Evolutionary conservation across 2,113 vertebrate genomes (phyloP), one percentile per base, ranked within the genome.

Genomic region (Pygoscelis antarcticus): DNA sequence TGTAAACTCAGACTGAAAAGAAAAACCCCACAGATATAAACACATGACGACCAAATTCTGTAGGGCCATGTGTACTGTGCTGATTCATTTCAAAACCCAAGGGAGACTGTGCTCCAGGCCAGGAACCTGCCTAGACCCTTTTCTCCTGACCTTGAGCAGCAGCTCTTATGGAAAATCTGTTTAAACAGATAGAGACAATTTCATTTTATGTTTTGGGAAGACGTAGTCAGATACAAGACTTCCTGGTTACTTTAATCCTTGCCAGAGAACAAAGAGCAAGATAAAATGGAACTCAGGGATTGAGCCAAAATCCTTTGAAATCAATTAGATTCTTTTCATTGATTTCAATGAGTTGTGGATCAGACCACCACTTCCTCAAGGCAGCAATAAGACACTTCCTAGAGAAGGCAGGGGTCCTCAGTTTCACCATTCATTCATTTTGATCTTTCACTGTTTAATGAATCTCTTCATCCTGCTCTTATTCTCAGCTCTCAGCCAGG

Each of bases 331-430:
- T 71, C 86, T 93, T 95, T 97, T 87, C 95, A 93, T 51, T 96
- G 95, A 83, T 97, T 96, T 97, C 95, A 85, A 49, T 87, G 87
- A 82, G 49, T 89, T 91, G 89, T 96, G 97, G 86, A 94, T 96
- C 95, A 97, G 93, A 96, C 81, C 74, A 82, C 74, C 36, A 92
- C 55, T 93, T 97, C 93, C 94, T 94, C 88, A 94, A 95, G 90
- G 58, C 92, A 93, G 93, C 79, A 97, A 87, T 61, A 94, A 94
- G 69, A 81, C 61, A 88, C 90, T 97, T 97, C 44, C 95, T 92
- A 93, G 71, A 91, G 44, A 83, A 93, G 81, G 93, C 70, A 96
- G 90, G 77, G 69, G 91, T 97, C 72, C 90, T 92, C 70, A 87
- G 60, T 88, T 96, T 94, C 32, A 2, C 70, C 74, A 82, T 91